phyloP scores from a whole-genome alignment of 2,797 vertebrate species.

The Sebastes oblongus region DNA sequence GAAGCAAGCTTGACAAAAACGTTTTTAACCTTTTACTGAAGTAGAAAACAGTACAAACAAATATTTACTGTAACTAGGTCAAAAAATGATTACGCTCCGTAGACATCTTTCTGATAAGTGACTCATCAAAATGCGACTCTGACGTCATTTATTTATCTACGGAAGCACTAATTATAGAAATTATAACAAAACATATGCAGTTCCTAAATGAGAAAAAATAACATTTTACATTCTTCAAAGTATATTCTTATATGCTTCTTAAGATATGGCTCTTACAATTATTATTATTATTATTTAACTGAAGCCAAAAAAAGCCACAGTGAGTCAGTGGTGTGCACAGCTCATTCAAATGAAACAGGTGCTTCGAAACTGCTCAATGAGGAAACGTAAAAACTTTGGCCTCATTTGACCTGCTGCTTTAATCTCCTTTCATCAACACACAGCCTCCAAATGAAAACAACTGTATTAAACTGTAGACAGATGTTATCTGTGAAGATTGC shows the following conservation, averaged over 20 bases:
- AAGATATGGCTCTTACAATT: too few relatives aligned
- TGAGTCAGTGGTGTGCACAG: not conserved
- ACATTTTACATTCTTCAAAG: too few relatives aligned
- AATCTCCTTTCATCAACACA: not conserved
- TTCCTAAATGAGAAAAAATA: too few relatives aligned
- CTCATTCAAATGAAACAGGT: constrained; percentile 20
- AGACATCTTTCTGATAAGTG: too few relatives aligned
- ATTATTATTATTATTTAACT: not conserved
- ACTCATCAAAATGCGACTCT: too few relatives aligned
- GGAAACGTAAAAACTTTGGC: not conserved
- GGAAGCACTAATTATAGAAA: rapidly evolving
- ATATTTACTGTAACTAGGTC: too few relatives aligned
- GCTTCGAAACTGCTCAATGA: not conserved
- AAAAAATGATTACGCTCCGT: rapidly evolving
- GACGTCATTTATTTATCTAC: too few relatives aligned
- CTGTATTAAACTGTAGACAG: constrained; percentile 23
- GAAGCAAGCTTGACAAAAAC: too few relatives aligned
- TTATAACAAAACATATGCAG: too few relatives aligned
- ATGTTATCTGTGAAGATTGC: not conserved
- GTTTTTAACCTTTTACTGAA: rapidly evolving
- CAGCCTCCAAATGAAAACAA: constrained; percentile 18
- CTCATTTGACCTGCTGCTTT: not conserved
- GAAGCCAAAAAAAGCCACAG: not conserved
- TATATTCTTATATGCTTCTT: too few relatives aligned
- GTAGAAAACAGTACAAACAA: too few relatives aligned